Conservation (phyloP, 1,140 invertebrate genomes). For the Drosophila seguyi region DNA sequence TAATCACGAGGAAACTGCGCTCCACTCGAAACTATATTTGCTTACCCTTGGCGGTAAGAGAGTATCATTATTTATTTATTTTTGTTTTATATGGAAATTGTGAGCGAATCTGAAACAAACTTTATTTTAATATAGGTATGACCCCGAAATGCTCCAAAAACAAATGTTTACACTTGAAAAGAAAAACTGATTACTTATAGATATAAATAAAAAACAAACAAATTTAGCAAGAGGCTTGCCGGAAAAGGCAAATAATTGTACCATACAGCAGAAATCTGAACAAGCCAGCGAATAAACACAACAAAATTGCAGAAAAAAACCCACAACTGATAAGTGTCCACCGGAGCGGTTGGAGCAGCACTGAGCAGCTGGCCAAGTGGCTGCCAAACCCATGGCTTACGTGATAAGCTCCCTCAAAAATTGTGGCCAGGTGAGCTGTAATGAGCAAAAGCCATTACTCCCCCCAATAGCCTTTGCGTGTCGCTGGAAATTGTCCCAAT, state of each 20-base stretch:
- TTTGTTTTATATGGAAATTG: neutral
- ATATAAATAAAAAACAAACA: neutral
- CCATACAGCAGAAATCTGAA: conserved; percentile 7
- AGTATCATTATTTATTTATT: neutral
- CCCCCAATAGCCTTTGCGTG: conserved; percentile 27
- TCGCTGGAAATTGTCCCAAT: conserved; percentile 32
- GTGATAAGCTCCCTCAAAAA: conserved; percentile 16
- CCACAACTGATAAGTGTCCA: conserved; percentile 46
- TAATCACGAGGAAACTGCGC: conserved; percentile 14
- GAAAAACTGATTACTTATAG: too few relatives aligned
- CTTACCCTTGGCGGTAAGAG: conserved; percentile 9
- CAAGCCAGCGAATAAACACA: conserved; percentile 16
- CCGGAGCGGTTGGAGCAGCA: conserved; percentile 18
- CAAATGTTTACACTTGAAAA: neutral
- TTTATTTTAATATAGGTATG: too few relatives aligned
- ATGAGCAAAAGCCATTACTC: conserved; percentile 24
- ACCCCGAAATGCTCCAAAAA: neutral
- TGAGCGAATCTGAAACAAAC: neutral
- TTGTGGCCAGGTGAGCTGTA: conserved; percentile 34
- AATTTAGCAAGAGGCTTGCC: neutral
- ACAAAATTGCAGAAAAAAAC: conserved; percentile 1
- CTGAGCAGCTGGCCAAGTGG: conserved; percentile 14
- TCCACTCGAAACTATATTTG: conserved; percentile 34
- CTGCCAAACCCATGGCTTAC: conserved; percentile 30
- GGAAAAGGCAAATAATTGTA: conserved; percentile 1